Base-by-base conservation (phyloP, 2,888 invertebrate species). In the Cephus pulcher region DNA sequence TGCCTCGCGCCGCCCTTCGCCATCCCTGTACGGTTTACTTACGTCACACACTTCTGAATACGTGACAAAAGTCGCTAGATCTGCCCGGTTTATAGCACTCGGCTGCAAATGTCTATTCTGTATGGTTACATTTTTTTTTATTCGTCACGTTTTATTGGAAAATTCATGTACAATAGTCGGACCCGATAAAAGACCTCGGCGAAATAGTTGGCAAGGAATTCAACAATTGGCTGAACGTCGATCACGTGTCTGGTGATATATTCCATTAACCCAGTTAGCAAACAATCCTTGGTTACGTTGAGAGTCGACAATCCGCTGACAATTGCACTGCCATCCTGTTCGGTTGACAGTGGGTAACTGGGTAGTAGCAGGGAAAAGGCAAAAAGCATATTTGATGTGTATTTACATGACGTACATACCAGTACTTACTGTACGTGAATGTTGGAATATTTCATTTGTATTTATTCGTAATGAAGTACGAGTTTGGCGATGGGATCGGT, bases 301-400 rank as follows among this genome's bases (percentile, higher is more conserved):
- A 80, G 33, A 80, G 82, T 79, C 79, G 79, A 77, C 73, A 80
- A 81, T 85, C 79, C 82, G 77, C 81, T 81, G 81, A 85, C 83
- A 84, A 83, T 82, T 79, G 78, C 80, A 78, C 80, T 40, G 78
- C 77, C 35, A 75, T 34, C 73, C 68, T 23, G 56, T 56, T 56
- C 23, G 56, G 2, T 56, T 56, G 56, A 56, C 56, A 33, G 34
- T 30, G 71, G 71, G 34, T 15, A 15, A 15, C 33, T n/a, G 71
- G 33, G 71, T 33, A 12, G 34, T 40, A 40, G 33, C 15, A 78
- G 73, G 76, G 75, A 37, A 76, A 73, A 79, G 78, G 69, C 34
- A 84, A 82, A 85, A 84, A 82, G 84, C 83, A 84, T 85, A 85
- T 85, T 85, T 79, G 84, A 86, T 85, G 84, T 79, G 81, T 83